Evolutionary conservation across 2,113 vertebrate species (phyloP), one percentile per base, ranked within the genome.

Genomic region (Apteryx mantelli): DNA sequence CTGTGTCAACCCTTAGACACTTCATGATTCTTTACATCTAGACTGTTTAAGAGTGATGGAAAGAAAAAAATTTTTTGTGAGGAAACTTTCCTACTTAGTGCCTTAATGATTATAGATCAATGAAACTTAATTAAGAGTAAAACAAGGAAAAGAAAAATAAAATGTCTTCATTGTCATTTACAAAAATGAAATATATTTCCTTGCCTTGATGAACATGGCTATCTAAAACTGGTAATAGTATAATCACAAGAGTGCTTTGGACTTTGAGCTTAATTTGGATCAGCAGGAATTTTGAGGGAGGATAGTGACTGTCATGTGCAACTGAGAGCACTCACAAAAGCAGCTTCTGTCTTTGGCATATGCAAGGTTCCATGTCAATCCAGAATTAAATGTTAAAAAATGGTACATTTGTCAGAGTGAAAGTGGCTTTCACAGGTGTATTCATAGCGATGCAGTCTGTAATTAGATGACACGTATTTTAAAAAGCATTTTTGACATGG

Each of bases 241-340:
- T 69, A 79, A 82, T 91, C 56, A 68, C 14, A 36, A 20, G 63
- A 70, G 17, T 12, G 19, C 68, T 82, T 87, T 85, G 82, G 82
- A 85, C 93, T 94, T 91, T n/a, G 55, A 82, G 42, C 70, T 82
- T 70, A 26, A 52, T 85, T 88, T 91, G 71, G 18, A 69, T 83
- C 89, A 88, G 58, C 50, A 80, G 25, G 58, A 74, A 1, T 89
- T 94, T 80, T 95, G 58, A 34, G 64, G 85, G 76, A 46, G 12
- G 65, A 17, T 77, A 63, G 28, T 87, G 63, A 69, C 63, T 82
- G 25, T 86, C 40, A 30, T 14, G n/a, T 63, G 60, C 42, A 70
- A 11, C 58, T 85, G 63, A 89, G 75, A 82, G 28, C 18, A 44
- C 20, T 44, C 8, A 30, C 74, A 46, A 79, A 95, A 88, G 40